Evolutionary conservation across 2,113 vertebrate species (phyloP).

Genomic region (Apodemus sylvaticus): DNA sequence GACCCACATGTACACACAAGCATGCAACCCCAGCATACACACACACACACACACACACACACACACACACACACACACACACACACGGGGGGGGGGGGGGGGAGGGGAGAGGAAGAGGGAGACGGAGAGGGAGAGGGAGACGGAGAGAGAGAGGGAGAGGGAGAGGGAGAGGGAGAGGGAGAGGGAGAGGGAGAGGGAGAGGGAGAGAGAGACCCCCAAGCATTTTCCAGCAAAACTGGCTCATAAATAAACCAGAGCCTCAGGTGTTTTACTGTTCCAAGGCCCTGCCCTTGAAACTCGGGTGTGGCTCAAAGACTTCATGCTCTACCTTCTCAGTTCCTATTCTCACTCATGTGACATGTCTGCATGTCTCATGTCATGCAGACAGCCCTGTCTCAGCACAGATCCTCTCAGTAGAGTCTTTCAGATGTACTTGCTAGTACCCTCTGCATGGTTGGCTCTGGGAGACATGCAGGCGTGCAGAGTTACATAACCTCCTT

Average conservation of each 20-base stretch:
- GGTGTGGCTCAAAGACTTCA: background rate
- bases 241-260: background rate
- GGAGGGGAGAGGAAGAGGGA: background rate
- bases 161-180: background rate
- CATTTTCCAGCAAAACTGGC: background rate
- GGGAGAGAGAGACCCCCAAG: background rate
- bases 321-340: background rate
- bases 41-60: background rate
- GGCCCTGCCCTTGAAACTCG: background rate
- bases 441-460: fast-evolving
- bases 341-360: fast-evolving
- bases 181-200: background rate
- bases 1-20: too few species aligned
- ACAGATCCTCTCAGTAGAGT: background rate
- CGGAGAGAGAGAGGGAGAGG: too few species aligned
- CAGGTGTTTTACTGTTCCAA: background rate
- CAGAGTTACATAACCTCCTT: background rate
- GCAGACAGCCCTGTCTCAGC: background rate
- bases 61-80: background rate
- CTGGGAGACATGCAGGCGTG: background rate
- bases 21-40: too few species aligned
- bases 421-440: background rate
- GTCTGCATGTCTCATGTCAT: too few species aligned
- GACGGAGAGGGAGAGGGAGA: too few species aligned
- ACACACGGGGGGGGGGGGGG: background rate